phyloP scores from a whole-genome alignment of 2,888 invertebrate genomes.

The Leptopilina myrica region DNA sequence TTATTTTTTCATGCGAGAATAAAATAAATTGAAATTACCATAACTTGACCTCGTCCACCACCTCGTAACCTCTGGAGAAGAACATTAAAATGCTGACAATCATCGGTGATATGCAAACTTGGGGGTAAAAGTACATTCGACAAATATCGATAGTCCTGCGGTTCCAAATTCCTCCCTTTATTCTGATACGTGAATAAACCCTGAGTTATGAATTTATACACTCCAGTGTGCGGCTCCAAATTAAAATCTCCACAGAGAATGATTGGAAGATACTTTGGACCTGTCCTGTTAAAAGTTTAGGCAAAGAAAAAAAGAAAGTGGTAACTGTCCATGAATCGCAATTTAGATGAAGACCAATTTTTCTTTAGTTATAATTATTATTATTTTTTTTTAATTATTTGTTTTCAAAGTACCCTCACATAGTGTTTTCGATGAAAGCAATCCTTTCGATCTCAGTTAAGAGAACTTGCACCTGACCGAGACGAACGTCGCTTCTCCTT shows the following conservation, averaged over 20 bases:
- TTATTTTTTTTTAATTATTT: neutral
- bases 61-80: slow-evolving; percentile 76
- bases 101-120: slow-evolving; percentile 78
- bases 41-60: slow-evolving; percentile 49
- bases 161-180: slow-evolving; percentile 74
- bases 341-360: slow-evolving; percentile 35
- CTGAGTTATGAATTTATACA: slow-evolving; percentile 83
- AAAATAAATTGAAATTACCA: slow-evolving; percentile 46
- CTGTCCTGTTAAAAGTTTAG: slow-evolving; percentile 58
- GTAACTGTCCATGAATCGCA: slow-evolving; percentile 21
- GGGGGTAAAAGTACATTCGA: slow-evolving; percentile 72
- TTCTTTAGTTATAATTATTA: neutral
- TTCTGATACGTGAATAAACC: slow-evolving; percentile 79
- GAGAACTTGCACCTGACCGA: slow-evolving; percentile 91
- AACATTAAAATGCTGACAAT: slow-evolving; percentile 80
- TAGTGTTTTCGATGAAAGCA: slow-evolving; percentile 78
- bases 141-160: slow-evolving; percentile 68
- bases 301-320: neutral
- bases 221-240: slow-evolving; percentile 84
- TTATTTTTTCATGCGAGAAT: slow-evolving; percentile 7
- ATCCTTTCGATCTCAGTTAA: slow-evolving; percentile 91
- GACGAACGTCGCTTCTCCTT: slow-evolving; percentile 89
- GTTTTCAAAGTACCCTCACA: slow-evolving; percentile 62
- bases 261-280: slow-evolving; percentile 83
- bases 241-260: slow-evolving; percentile 97